Percentiles rank a stretch among this genome's conserved stretches.
Evolutionary conservation across 2,113 vertebrate species (phyloP).

Genomic region (Chaetorhynchus papuensis): DNA sequence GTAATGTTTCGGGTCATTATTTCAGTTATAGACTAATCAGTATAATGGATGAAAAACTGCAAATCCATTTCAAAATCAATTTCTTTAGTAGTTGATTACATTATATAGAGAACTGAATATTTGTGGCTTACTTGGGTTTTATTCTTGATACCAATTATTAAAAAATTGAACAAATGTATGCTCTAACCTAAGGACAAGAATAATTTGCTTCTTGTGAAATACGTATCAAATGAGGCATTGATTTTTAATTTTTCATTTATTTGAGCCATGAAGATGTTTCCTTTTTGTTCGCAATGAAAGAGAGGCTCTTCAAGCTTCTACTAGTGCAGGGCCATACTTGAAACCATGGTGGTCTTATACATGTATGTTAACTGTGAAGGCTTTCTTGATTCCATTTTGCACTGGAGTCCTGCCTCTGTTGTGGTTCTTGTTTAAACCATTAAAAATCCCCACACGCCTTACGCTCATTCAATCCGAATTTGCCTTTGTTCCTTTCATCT

Average conservation of each 20-base stretch:
- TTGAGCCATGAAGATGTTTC: not conserved
- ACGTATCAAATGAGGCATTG: not conserved
- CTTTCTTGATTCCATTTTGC: not conserved
- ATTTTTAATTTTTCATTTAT: not conserved
- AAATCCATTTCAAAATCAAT: constrained; percentile 17
- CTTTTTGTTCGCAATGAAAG: not conserved
- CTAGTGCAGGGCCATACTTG: not conserved
- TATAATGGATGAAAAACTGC: not conserved
- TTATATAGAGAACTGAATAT: not conserved
- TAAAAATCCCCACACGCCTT: not conserved
- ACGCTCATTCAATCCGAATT: not conserved
- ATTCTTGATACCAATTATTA: not conserved
- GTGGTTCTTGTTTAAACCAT: not conserved
- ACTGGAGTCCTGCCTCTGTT: not conserved
- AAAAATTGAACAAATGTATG: not conserved
- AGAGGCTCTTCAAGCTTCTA: not conserved
- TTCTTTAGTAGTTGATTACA: not conserved
- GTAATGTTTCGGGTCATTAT: not conserved
- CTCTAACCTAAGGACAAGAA: not conserved
- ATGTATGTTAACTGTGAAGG: not conserved
- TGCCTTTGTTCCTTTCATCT: constrained; percentile 15
- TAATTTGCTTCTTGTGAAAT: not conserved
- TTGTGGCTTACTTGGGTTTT: not conserved
- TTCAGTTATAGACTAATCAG: not conserved
- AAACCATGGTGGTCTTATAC: not conserved